phyloP scores from a whole-genome alignment of 2,113 vertebrate genomes.

The Eublepharis macularius region DNA sequence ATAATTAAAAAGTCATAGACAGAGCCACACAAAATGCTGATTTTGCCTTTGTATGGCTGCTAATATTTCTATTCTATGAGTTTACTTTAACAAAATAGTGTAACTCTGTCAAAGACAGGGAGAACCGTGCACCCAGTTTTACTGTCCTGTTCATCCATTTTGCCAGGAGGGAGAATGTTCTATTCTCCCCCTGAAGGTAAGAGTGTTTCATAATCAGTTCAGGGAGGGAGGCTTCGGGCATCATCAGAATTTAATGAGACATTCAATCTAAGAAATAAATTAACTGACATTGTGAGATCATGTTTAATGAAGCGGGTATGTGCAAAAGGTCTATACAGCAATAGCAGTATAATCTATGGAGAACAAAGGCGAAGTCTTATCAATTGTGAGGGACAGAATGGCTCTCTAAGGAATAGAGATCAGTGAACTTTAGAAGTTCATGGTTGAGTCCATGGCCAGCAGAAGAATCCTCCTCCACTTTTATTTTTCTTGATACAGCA shows the following conservation, averaged over 20 bases:
- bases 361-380: constrained; percentile 33
- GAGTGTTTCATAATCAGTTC: constrained; percentile 65
- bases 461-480: constrained; percentile 18
- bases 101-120: constrained; percentile 50
- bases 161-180: constrained; percentile 58
- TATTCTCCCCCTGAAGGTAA: constrained; percentile 52
- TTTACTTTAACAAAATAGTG: constrained; percentile 26
- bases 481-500: constrained; percentile 27
- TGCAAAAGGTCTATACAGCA: constrained; percentile 44
- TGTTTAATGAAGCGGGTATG: constrained; percentile 54
- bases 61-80: constrained; percentile 30
- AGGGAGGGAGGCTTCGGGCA: constrained; percentile 71
- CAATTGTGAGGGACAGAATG: constrained; percentile 47
- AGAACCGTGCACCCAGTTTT: constrained; percentile 54
- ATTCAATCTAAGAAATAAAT: constrained; percentile 79
- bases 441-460: constrained; percentile 29
- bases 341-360: constrained; percentile 26
- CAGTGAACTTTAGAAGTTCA: constrained; percentile 47
- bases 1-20: not conserved
- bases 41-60: constrained; percentile 29
- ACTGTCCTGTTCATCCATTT: constrained; percentile 55
- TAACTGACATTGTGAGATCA: constrained; percentile 69
- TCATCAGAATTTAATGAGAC: constrained; percentile 80
- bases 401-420: constrained; percentile 42
- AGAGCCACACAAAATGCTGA: constrained; percentile 2